phyloP scores from a whole-genome alignment of 2,797 vertebrate genomes.

The Percopsis omiscomaycus region DNA sequence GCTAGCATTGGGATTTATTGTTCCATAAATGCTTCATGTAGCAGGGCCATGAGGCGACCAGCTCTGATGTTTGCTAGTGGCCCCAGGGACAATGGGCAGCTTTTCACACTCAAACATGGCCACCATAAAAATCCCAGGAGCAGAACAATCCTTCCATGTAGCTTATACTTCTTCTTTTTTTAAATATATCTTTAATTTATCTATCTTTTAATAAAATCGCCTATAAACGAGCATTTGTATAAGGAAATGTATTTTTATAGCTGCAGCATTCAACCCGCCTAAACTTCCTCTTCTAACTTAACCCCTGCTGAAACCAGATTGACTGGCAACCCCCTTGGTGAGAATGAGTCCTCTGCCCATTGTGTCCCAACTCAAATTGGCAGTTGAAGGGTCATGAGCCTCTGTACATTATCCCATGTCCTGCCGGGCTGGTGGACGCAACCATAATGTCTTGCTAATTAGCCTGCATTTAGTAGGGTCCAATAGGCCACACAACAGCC shows the following conservation, averaged over 20 bases:
- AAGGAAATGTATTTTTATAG: conserved; percentile 12
- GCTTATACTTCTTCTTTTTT: conserved; percentile 24
- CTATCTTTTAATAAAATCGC: conserved; percentile 10
- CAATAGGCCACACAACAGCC: conserved; percentile 58
- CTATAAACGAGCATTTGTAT: conserved; percentile 16
- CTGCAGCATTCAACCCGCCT: neutral
- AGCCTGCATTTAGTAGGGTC: conserved; percentile 64
- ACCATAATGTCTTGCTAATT: conserved; percentile 76
- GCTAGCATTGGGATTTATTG: conserved; percentile 74
- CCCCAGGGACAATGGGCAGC: conserved; percentile 67
- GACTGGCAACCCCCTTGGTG: conserved; percentile 31
- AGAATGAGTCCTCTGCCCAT: conserved; percentile 50
- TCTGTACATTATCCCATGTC: conserved; percentile 66
- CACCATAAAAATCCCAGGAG: conserved; percentile 42
- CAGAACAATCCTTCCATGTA: conserved; percentile 35
- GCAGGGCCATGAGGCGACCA: conserved; percentile 55
- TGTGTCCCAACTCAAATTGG: conserved; percentile 45
- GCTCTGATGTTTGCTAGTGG: conserved; percentile 69
- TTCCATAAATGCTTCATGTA: conserved; percentile 75
- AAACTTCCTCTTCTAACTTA: neutral
- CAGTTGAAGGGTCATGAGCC: conserved; percentile 65
- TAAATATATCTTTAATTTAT: no score
- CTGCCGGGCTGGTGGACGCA: conserved; percentile 63
- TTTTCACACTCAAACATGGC: conserved; percentile 62
- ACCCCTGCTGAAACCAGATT: conserved; percentile 17